A percentile compares a stretch with the other conserved stretches of the same genome.
phyloP scores from a whole-genome alignment of 1,140 invertebrate genomes.

The Pogonomyrmex barbatus region DNA sequence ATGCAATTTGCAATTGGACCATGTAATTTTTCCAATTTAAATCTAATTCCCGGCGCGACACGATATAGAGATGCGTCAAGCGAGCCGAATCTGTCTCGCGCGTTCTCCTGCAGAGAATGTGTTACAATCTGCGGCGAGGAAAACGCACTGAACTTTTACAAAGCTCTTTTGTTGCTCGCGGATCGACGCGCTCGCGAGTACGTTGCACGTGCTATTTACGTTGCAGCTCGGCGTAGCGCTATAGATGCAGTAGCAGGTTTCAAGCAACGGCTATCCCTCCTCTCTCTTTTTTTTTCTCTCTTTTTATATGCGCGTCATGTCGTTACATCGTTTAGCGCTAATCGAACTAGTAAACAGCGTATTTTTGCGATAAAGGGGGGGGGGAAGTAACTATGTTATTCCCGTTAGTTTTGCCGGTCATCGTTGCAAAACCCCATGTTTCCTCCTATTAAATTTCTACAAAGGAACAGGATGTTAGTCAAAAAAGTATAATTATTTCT shows the following conservation, averaged over 20 bases:
- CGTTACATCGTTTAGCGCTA: conserved; percentile 37
- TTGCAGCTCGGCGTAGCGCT: conserved; percentile 33
- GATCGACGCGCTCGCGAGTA: conserved; percentile 62
- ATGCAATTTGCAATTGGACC: conserved; percentile 60
- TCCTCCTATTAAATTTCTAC: not conserved
- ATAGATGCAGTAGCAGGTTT: conserved; percentile 24
- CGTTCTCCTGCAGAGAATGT: not conserved
- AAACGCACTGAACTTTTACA: conserved; percentile 51
- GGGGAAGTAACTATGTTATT: conserved; percentile 5
- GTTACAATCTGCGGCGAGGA: conserved; percentile 20
- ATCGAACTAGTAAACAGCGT: conserved; percentile 53
- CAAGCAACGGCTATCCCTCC: conserved; percentile 20
- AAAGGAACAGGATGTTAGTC: not conserved
- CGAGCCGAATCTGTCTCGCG: conserved; percentile 29
- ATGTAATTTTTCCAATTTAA: conserved; percentile 73
- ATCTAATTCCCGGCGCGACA: conserved; percentile 63
- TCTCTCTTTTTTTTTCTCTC: not conserved
- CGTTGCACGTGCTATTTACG: conserved; percentile 68
- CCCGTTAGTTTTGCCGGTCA: not conserved
- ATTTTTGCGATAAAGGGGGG: conserved; percentile 37
- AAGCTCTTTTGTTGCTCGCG: conserved; percentile 53
- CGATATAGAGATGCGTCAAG: conserved; percentile 18
- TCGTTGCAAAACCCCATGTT: not conserved
- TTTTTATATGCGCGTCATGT: conserved; percentile 30
- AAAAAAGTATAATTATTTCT: conserved; percentile 5